phyloP scores from a whole-genome alignment of 2,888 invertebrate species.

The Acrobasis repandana region DNA sequence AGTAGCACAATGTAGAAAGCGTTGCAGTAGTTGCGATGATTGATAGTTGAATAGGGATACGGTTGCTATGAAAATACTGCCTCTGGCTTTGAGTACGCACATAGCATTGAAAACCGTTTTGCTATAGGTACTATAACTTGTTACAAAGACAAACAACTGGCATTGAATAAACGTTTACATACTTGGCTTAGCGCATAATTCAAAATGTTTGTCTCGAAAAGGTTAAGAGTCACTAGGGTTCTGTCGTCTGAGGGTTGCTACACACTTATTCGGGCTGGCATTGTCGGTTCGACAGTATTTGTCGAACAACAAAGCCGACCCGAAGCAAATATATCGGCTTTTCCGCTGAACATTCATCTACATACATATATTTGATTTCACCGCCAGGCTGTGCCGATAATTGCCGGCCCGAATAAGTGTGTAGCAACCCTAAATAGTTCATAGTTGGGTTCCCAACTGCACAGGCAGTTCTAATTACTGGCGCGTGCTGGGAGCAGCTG shows the following conservation, averaged over 20 bases:
- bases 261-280: too few species aligned
- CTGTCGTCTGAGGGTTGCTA: not conserved
- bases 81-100: not conserved
- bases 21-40: constrained; percentile 7
- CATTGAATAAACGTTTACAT: not conserved
- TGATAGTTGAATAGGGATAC: constrained; percentile 20
- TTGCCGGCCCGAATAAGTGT: too few species aligned
- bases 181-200: not conserved
- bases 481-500: constrained; percentile 36
- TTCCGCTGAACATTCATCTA: too few species aligned
- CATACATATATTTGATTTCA: too few species aligned
- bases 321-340: too few species aligned
- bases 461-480: constrained; percentile 27
- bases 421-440: too few species aligned
- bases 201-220: not conserved
- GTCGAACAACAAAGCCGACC: too few species aligned
- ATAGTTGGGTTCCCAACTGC: not conserved
- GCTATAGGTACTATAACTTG: not conserved
- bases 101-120: constrained; percentile 4
- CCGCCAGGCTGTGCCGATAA: too few species aligned
- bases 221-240: not conserved
- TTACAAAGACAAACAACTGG: not conserved
- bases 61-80: constrained; percentile 7
- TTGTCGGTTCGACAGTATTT: too few species aligned
- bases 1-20: constrained; percentile 7